These are phyloP conservation scores for Escarpia spicata DNA, from an alignment of 2,888 invertebrate genomes.

Conservation along the genomic window DNA sequence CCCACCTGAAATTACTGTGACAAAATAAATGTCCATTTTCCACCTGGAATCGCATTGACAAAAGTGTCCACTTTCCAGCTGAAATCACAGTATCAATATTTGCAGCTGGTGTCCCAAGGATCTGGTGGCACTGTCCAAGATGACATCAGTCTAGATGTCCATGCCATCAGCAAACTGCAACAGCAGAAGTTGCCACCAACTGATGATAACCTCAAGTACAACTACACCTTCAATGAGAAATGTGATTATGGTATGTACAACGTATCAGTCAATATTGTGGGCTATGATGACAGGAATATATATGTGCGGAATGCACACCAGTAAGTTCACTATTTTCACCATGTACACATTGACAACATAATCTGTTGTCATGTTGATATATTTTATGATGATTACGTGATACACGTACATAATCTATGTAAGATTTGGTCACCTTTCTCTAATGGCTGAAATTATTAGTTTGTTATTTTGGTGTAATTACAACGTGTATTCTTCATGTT, in stretches of 20 bases:
- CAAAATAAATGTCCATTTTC: no score
- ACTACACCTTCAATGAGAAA: conserved; percentile 77
- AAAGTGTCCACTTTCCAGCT: no score
- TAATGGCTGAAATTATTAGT: no score
- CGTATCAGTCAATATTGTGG: not conserved
- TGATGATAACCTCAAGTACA: conserved; percentile 91
- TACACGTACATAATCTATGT: not conserved
- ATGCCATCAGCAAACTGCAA: conserved; percentile 91
- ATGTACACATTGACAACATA: not conserved
- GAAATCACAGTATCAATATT: not conserved
- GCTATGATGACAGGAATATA: no score
- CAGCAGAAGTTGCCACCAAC: conserved; percentile 75
- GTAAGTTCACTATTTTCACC: not conserved
- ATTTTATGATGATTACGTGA: not conserved
- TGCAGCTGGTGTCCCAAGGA: conserved; percentile 82
- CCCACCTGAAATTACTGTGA: no score
- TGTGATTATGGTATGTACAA: conserved; percentile 75
- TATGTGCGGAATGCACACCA: no score
- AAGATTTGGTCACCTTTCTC: not conserved
- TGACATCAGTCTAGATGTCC: conserved; percentile 89
- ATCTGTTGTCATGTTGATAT: not conserved
- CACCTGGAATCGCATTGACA: no score
- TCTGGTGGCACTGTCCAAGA: conserved; percentile 84
- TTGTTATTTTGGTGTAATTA: no score
- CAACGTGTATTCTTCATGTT: no score